Conservation (phyloP, 2,888 invertebrate genomes). For the Euphydryas editha region DNA sequence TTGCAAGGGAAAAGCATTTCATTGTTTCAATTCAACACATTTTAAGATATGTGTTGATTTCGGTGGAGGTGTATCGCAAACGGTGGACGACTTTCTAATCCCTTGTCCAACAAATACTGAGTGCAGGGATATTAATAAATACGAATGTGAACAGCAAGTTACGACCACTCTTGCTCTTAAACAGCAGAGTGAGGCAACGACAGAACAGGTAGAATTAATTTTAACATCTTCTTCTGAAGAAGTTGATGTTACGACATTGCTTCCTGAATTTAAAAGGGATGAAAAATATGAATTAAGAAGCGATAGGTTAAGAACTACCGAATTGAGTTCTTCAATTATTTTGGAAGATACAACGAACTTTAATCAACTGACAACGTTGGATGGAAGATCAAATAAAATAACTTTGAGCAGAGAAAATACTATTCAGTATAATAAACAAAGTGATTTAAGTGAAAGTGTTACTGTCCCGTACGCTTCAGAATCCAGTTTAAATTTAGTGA, state of each 20-base stretch:
- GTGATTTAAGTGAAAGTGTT: conserved; percentile 25
- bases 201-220: conserved; percentile 25
- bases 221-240: conserved; percentile 22
- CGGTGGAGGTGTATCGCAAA: conserved; percentile 67
- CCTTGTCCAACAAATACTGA: conserved; percentile 67
- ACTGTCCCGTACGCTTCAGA: not conserved
- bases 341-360: conserved; percentile 4
- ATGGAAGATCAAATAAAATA: conserved; percentile 2
- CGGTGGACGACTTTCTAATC: conserved; percentile 68
- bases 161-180: conserved; percentile 45
- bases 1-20: conserved; percentile 76
- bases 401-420: not conserved
- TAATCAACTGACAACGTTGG: not conserved
- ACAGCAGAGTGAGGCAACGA: conserved; percentile 43
- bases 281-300: conserved; percentile 32
- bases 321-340: conserved; percentile 8
- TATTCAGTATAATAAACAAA: conserved; percentile 9
- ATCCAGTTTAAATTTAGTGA: conserved; percentile 5
- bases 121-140: conserved; percentile 61
- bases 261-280: conserved; percentile 19
- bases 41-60: conserved; percentile 79
- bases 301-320: conserved; percentile 42
- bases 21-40: conserved; percentile 74
- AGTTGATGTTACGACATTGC: conserved; percentile 19
- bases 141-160: conserved; percentile 69